Conservation (phyloP, 2,888 invertebrate genomes). For the Thalpophila matura region DNA sequence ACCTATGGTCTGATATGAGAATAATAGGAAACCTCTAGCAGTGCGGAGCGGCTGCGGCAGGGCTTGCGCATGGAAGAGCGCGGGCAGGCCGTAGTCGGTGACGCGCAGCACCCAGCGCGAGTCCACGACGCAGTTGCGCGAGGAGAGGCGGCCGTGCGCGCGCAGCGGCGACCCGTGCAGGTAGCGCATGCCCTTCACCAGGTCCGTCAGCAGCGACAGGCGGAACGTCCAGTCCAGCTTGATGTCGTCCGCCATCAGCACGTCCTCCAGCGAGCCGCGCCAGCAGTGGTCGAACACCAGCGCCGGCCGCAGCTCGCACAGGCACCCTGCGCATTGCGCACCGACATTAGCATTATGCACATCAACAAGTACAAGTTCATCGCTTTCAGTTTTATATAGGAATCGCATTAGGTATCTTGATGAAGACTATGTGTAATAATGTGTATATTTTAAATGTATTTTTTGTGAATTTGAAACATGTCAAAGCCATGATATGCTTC, state of each 20-base stretch:
- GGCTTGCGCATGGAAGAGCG: constrained; percentile 94
- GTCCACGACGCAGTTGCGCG: constrained; percentile 98
- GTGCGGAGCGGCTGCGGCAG: constrained; percentile 92
- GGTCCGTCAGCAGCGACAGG: constrained; percentile 97
- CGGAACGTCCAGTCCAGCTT: constrained; percentile 99
- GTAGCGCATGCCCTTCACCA: constrained; percentile 98
- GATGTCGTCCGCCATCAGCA: constrained; percentile 96
- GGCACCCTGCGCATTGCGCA: constrained; percentile 90
- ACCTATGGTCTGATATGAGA: too few species aligned
- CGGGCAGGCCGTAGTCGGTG: constrained; percentile 96
- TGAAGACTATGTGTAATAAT: too few species aligned
- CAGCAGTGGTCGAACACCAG: constrained; percentile 97
- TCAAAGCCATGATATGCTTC: too few species aligned
- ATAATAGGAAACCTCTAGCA: constrained; percentile 94
- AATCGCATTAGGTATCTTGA: too few species aligned
- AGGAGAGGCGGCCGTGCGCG: constrained; percentile 96
- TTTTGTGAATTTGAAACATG: too few species aligned
- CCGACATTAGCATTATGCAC: background rate
- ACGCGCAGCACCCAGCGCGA: constrained; percentile 98
- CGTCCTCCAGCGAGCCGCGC: constrained; percentile 96
- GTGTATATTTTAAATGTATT: too few species aligned
- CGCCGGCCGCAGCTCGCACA: constrained; percentile 95
- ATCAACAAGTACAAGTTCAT: too few species aligned
- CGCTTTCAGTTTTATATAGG: background rate
- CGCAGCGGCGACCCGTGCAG: constrained; percentile 96